A percentile compares a stretch with the other conserved stretches of the same genome.
These are phyloP conservation scores for Kryptopterus vitreolus DNA, from an alignment of 2,797 vertebrate species.

Conservation along the genomic window DNA sequence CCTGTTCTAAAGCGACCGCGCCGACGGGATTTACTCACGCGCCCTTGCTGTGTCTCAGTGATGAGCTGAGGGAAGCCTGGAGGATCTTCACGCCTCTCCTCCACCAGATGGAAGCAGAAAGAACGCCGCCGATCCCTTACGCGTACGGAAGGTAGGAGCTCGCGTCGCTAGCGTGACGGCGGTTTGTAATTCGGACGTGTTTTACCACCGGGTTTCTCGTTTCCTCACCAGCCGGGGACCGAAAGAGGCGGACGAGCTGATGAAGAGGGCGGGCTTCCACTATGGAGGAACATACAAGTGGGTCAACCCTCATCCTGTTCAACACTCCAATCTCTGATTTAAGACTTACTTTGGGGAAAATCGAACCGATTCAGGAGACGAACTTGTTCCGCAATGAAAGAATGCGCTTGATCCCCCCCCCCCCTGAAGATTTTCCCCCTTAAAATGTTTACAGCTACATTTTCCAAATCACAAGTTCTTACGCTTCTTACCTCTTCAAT, in stretches of 20 bases:
- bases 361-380: background rate
- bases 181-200: no score
- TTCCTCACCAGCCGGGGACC: constrained; percentile 80
- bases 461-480: background rate
- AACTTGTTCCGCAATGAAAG: background rate
- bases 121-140: constrained; percentile 78
- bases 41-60: constrained; percentile 62
- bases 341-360: background rate
- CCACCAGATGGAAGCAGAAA: constrained; percentile 82
- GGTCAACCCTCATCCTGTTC: constrained; percentile 78
- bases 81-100: constrained; percentile 90
- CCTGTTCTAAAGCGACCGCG: no score
- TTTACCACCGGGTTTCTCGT: background rate
- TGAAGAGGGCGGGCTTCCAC: constrained; percentile 85
- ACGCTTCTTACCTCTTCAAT: background rate
- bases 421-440: no score
- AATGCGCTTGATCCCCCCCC: background rate
- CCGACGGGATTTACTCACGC: no score
- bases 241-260: constrained; percentile 81
- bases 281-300: constrained; percentile 92
- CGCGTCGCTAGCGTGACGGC: no score
- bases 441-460: background rate
- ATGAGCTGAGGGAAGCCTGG: constrained; percentile 91
- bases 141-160: constrained; percentile 83
- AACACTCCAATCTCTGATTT: constrained; percentile 19